Evolutionary conservation across 2,888 invertebrate species (phyloP).

Genomic region (Pheosia tremula): DNA sequence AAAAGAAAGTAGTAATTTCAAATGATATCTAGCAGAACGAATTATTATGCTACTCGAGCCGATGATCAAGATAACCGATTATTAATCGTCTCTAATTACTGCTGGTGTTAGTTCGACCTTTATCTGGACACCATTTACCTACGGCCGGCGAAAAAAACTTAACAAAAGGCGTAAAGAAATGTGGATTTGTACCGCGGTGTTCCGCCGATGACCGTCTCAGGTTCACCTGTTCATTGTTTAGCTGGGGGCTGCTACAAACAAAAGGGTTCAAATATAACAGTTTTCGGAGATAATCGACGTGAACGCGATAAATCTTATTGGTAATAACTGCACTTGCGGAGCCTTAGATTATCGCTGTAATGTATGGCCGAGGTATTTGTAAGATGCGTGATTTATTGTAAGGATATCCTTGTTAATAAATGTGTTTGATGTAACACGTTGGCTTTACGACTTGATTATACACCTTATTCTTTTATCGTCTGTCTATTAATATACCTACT

Average conservation of each 20-base stretch:
- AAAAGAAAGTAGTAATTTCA: conserved; percentile 43
- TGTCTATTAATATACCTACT: no score
- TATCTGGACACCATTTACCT: conserved; percentile 81
- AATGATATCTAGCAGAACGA: conserved; percentile 48
- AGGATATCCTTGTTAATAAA: conserved; percentile 42
- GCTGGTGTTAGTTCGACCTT: conserved; percentile 83
- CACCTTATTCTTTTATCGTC: neutral
- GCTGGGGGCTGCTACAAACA: conserved; percentile 76
- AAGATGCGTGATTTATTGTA: conserved; percentile 65
- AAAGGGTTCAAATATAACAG: conserved; percentile 83
- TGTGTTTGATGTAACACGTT: conserved; percentile 26
- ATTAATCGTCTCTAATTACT: conserved; percentile 84
- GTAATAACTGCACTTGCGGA: conserved; percentile 80
- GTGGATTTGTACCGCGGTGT: conserved; percentile 61
- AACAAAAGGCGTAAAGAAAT: conserved; percentile 81
- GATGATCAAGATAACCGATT: conserved; percentile 82
- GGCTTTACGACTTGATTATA: conserved; percentile 5
- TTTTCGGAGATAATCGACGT: conserved; percentile 75
- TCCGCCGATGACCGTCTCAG: conserved; percentile 50
- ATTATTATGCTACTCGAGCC: conserved; percentile 70
- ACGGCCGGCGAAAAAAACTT: conserved; percentile 63
- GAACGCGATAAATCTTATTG: conserved; percentile 74
- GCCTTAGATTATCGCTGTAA: conserved; percentile 70
- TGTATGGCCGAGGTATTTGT: conserved; percentile 62
- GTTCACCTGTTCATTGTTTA: conserved; percentile 79